Evolutionary conservation across 1,140 invertebrate genomes (phyloP).

Genomic region (Ephestia elutella): DNA sequence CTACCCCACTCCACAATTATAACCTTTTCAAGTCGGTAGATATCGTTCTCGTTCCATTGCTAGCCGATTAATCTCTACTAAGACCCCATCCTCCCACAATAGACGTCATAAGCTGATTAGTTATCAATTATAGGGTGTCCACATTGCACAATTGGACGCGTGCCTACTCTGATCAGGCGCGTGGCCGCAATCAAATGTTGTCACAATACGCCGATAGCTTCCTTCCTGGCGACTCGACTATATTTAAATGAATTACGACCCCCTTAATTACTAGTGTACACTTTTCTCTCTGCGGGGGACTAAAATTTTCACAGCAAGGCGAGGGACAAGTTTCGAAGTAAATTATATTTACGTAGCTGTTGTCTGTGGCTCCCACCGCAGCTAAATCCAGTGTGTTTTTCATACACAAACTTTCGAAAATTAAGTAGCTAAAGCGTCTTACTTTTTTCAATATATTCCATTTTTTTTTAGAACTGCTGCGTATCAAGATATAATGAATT

Average conservation of each 20-base stretch:
- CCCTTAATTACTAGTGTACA: constrained; percentile 15
- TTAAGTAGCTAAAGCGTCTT: too few species aligned
- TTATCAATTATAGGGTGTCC: constrained; percentile 31
- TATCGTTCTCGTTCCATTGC: too few species aligned
- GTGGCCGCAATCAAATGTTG: constrained; percentile 16
- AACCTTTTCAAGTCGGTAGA: too few species aligned
- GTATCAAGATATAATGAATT: too few species aligned
- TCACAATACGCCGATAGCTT: constrained; percentile 24
- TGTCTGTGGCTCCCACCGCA: too few species aligned
- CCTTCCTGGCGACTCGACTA: constrained; percentile 39
- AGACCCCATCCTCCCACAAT: not conserved
- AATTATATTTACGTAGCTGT: not conserved
- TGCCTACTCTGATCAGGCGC: constrained; percentile 24
- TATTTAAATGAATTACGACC: constrained; percentile 44
- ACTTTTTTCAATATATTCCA: too few species aligned
- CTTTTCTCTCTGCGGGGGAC: constrained; percentile 16
- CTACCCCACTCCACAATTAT: too few species aligned
- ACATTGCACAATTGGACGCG: constrained; percentile 21
- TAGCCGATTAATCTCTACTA: not conserved
- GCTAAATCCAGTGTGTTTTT: too few species aligned
- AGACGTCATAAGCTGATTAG: constrained; percentile 30
- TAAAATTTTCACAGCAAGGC: constrained; percentile 21
- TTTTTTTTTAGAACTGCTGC: too few species aligned
- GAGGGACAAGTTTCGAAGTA: not conserved
- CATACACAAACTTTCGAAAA: too few species aligned